Evolutionary conservation across 2,797 vertebrate genomes (phyloP).

Genomic region (Rhabdophis nuchalis): DNA sequence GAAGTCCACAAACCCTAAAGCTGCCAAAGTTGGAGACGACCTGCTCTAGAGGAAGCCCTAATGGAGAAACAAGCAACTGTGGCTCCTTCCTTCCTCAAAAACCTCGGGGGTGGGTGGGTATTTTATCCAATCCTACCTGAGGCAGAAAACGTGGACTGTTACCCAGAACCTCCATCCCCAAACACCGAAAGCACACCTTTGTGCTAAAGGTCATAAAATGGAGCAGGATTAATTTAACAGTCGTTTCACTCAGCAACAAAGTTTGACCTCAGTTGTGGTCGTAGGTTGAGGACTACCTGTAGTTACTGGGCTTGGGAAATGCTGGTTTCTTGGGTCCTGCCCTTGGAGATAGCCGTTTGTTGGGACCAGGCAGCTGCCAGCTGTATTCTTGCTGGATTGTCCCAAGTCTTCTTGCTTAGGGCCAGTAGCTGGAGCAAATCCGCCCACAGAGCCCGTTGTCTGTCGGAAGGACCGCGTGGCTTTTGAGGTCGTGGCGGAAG

Average conservation of each 20-base stretch:
- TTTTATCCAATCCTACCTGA: not conserved
- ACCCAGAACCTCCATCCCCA: not conserved
- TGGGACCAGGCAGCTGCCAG: not conserved
- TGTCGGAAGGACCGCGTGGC: constrained; percentile 27
- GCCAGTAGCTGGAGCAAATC: not conserved
- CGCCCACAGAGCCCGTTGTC: not conserved
- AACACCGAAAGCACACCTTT: not conserved
- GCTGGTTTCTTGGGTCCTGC: too few species aligned
- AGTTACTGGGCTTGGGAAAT: not conserved
- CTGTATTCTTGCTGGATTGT: not conserved
- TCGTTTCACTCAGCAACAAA: too few species aligned
- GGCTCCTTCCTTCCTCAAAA: not conserved
- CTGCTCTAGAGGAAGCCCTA: not conserved
- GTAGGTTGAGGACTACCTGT: too few species aligned
- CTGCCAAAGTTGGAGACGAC: too few species aligned
- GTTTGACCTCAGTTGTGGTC: too few species aligned
- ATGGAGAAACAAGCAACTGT: not conserved
- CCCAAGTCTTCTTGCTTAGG: not conserved
- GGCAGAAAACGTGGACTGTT: not conserved
- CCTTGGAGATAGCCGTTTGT: not conserved
- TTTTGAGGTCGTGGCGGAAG: constrained; percentile 43
- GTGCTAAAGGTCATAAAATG: too few species aligned
- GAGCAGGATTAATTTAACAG: too few species aligned
- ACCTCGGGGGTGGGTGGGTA: not conserved
- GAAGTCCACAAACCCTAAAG: too few species aligned